Percentiles rank a stretch among this genome's conserved stretches.
phyloP scores from a whole-genome alignment of 2,888 invertebrate genomes.

The Oxyscelio sp. region DNA sequence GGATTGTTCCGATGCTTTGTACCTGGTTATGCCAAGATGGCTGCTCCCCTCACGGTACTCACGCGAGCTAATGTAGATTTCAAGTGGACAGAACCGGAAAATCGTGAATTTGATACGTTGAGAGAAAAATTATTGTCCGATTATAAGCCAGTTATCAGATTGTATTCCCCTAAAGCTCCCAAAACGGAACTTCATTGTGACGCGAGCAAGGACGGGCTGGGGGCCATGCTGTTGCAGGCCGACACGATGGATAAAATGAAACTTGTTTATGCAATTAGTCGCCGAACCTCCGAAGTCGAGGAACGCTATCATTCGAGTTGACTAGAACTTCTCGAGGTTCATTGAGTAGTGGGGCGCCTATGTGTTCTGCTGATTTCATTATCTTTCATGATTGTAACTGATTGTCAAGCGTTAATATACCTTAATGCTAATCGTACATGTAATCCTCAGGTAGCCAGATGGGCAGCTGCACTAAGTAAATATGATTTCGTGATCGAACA shows the following conservation, averaged over 20 bases:
- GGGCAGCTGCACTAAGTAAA: conserved; percentile 55
- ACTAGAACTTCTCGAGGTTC: too few species aligned
- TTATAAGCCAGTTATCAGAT: conserved; percentile 3
- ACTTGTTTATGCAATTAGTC: too few species aligned
- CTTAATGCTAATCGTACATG: conserved; percentile 76
- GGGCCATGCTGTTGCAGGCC: background rate
- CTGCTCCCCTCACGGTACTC: background rate
- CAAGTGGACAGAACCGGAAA: too few species aligned
- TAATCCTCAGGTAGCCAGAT: conserved; percentile 72
- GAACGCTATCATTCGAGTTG: background rate
- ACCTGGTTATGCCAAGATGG: background rate
- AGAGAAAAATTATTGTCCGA: too few species aligned
- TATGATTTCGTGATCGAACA: too few species aligned
- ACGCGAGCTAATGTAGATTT: background rate
- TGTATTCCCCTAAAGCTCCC: conserved; percentile 12
- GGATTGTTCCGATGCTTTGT: background rate
- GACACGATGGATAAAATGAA: background rate
- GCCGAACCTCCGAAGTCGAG: background rate
- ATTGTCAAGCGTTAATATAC: conserved; percentile 62
- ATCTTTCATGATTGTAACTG: conserved; percentile 5
- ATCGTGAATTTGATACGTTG: too few species aligned
- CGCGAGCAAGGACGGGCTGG: background rate
- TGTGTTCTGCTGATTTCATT: too few species aligned
- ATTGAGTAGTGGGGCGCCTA: too few species aligned
- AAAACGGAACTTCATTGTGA: background rate